Evolutionary conservation across 1,140 invertebrate genomes (phyloP).

Genomic region (Nebria ingens): DNA sequence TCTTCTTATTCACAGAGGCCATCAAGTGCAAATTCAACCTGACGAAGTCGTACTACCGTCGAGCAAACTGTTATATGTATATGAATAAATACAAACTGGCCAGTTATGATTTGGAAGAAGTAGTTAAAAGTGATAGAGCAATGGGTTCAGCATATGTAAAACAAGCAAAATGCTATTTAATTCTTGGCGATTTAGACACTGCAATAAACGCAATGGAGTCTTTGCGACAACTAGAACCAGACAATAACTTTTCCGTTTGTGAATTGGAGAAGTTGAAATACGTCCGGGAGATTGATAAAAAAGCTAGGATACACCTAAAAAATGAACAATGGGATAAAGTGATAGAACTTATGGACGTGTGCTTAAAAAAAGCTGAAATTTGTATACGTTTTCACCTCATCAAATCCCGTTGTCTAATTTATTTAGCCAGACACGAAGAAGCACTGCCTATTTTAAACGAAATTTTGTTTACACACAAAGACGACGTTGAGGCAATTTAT

Average conservation of each 20-base stretch:
- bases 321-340: neutral
- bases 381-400: neutral
- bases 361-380: neutral
- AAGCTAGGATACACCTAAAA: neutral
- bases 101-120: neutral
- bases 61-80: neutral
- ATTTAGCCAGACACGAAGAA: neutral
- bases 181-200: neutral
- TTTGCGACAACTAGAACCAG: neutral
- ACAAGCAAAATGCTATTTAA: neutral
- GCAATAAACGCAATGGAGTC: neutral
- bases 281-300: neutral
- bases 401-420: neutral
- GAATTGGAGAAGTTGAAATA: neutral
- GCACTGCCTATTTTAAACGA: neutral
- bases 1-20: neutral
- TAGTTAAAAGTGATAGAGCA: neutral
- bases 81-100: neutral
- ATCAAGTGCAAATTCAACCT: neutral
- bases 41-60: too few species aligned
- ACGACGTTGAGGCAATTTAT: neutral
- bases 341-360: neutral
- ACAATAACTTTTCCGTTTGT: neutral
- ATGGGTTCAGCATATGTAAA: neutral
- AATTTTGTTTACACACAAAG: neutral